Evolutionary conservation across 2,888 invertebrate species (phyloP).

Genomic region (Gymnocheta viridis): DNA sequence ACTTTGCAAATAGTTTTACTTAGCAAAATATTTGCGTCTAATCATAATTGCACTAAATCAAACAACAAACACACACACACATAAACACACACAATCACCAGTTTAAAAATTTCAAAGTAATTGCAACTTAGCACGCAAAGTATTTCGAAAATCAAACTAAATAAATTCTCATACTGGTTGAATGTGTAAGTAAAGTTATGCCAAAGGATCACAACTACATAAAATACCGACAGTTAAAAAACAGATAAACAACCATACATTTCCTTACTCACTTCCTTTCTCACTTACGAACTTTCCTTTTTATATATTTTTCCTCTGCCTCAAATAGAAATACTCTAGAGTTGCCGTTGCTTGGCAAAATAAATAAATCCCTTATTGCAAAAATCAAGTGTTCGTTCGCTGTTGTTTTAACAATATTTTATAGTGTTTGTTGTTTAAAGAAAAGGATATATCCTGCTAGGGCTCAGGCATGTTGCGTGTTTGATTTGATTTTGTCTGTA

Average conservation of each 20-base stretch:
- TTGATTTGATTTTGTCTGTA: conserved; percentile 50
- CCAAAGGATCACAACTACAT: not conserved
- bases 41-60: conserved; percentile 9
- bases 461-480: conserved; percentile 37
- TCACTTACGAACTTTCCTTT: not conserved
- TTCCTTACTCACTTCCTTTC: conserved; percentile 6
- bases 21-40: conserved; percentile 45
- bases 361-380: conserved; percentile 66
- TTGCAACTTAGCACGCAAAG: conserved; percentile 44
- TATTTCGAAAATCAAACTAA: conserved; percentile 27
- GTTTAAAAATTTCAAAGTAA: conserved; percentile 21
- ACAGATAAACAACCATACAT: conserved; percentile 6
- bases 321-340: conserved; percentile 44
- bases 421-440: not conserved
- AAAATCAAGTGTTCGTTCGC: not conserved
- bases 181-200: conserved; percentile 31
- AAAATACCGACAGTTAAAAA: conserved; percentile 1
- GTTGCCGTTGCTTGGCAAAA: conserved; percentile 82
- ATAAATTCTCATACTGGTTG: conserved; percentile 11
- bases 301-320: not conserved
- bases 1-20: conserved; percentile 40
- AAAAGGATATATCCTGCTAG: conserved; percentile 22
- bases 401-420: conserved; percentile 7
- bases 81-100: not conserved
- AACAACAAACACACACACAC: not conserved